Evolutionary conservation across 2,113 vertebrate genomes (phyloP).

Genomic region (Crotophaga sulcirostris): DNA sequence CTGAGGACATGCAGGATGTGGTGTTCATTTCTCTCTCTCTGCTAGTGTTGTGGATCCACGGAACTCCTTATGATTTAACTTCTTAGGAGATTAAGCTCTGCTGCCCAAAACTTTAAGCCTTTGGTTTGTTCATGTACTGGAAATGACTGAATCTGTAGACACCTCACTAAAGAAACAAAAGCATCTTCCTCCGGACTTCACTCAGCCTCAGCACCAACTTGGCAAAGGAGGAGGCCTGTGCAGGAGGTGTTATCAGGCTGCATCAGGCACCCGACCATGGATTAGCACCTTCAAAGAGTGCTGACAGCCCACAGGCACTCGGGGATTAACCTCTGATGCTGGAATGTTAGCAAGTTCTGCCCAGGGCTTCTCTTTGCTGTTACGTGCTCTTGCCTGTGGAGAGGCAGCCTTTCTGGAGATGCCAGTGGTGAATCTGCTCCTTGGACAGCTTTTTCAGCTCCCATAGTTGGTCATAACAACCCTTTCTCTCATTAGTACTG

Average conservation of each 20-base stretch:
- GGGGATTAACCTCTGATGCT: constrained; percentile 11
- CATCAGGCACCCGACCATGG: neutral
- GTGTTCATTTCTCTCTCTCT: neutral
- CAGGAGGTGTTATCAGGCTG: neutral
- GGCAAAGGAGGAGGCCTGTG: neutral
- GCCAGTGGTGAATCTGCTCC: neutral
- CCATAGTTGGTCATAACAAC: neutral
- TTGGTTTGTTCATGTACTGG: neutral
- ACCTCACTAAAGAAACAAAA: neutral
- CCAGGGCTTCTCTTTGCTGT: neutral
- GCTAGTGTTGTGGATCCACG: neutral
- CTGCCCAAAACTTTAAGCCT: neutral
- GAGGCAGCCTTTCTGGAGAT: neutral
- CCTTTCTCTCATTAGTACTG: neutral
- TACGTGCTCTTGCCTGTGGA: neutral
- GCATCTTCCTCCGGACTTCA: neutral
- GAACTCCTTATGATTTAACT: neutral
- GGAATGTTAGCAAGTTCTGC: neutral
- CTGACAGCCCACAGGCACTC: neutral
- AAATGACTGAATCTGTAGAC: neutral
- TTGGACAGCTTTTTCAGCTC: neutral
- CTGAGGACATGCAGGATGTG: neutral
- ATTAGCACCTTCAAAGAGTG: constrained; percentile 15
- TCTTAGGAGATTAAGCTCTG: neutral
- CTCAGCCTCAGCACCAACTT: neutral